Evolutionary conservation across 2,888 invertebrate species (phyloP), one percentile per base, ranked within the genome.

Genomic region (Neoascia interrupta): DNA sequence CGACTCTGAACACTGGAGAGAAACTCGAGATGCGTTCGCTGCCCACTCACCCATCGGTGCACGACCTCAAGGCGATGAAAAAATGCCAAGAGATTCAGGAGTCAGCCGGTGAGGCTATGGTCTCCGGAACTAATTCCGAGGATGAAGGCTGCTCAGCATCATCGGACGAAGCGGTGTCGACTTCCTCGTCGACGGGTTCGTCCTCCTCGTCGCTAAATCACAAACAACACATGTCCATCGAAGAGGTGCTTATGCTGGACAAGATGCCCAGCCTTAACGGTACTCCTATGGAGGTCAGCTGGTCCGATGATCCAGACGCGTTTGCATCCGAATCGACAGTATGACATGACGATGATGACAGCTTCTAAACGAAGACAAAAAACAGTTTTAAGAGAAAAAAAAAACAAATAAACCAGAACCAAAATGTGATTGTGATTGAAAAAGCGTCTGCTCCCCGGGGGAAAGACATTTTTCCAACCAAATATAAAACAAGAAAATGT

Each of bases 71-170:
- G 81, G 84, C 83, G 10, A 79, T 84, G 2, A 88, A 88, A 76
- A 89, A 88, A 81, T 85, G 84, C 64, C 88, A 88, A 74, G 87
- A 89, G 79, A 92, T 92, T 11, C 92, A 92, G 83, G 92, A 92
- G 83, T 90, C 92, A 1, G 92, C 92, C 1, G 92, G 92, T 18
- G 92, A 92, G 84, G 92, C 92, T 0, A 92, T 92, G 89, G 92
- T 93, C 26, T 92, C 92, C n/a, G 92, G 91, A 70, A 90, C 91
- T 70, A 91, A 91, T 81, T 91, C 91, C 0, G 91, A 92, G 83
- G 91, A 91, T 81, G 91, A 91, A 83, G 90, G 90, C 81, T 90
- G 88, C 63, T 86, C 90, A 75, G 90, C 90, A 5, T 90, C 90
- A 31, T 88, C 90, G 6, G 87, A 90, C 84, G 86, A 88, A 79